Conservation (phyloP, 2,888 invertebrate species). For the Parascotia fuliginaria region DNA sequence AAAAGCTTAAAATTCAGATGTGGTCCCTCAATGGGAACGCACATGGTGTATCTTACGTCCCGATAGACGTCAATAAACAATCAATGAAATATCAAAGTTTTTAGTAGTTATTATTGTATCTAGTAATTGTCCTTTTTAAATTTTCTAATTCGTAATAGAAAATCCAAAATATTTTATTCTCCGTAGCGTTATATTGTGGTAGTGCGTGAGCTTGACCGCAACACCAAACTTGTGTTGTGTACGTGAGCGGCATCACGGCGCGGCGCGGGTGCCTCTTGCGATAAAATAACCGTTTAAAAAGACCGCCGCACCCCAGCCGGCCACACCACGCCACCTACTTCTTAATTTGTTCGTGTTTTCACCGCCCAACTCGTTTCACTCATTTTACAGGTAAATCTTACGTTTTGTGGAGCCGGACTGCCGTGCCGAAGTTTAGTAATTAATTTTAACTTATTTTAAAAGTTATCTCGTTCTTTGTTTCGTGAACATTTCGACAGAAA, state of each 20-base stretch:
- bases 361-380: constrained; percentile 44
- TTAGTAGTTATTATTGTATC: no score
- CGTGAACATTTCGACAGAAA: neutral
- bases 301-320: constrained; percentile 8
- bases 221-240: constrained; percentile 39
- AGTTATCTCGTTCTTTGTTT: neutral
- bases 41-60: no score
- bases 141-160: no score
- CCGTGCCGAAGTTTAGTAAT: constrained; percentile 4
- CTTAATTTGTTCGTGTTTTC: constrained; percentile 55
- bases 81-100: no score
- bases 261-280: constrained; percentile 19
- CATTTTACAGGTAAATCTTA: constrained; percentile 43
- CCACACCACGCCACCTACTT: constrained; percentile 38
- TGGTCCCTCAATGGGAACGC: no score
- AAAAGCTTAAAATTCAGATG: no score
- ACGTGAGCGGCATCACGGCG: constrained; percentile 53
- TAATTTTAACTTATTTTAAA: constrained; percentile 10
- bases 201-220: constrained; percentile 39
- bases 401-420: neutral
- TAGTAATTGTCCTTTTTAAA: no score
- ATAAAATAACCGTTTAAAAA: constrained; percentile 52
- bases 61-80: no score
- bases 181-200: neutral
- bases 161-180: neutral